phyloP scores from a whole-genome alignment of 1,140 invertebrate genomes.

The Drosophila dunni region DNA sequence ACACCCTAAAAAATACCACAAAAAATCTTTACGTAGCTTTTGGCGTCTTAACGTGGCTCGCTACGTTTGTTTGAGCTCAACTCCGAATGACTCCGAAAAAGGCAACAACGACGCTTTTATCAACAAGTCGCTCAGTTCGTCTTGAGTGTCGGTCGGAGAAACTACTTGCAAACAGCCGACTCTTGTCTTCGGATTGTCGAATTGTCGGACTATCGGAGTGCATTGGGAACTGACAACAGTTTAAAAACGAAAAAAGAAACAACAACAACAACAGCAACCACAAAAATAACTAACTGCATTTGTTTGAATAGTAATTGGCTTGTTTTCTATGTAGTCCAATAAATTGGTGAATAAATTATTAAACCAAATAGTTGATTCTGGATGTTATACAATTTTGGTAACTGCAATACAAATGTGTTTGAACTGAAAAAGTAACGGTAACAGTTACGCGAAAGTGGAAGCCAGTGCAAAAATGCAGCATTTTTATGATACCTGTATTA shows the following conservation, averaged over 20 bases:
- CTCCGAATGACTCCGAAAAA: constrained; percentile 28
- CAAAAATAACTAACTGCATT: neutral
- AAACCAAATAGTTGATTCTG: constrained; percentile 37
- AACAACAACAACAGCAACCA: too few species aligned
- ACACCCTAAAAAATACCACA: constrained; percentile 18
- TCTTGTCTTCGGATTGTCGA: constrained; percentile 1
- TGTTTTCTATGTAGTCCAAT: neutral
- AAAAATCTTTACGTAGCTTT: neutral
- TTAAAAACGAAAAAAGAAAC: constrained; percentile 1
- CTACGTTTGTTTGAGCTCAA: constrained; percentile 22
- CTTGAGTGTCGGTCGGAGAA: constrained; percentile 48
- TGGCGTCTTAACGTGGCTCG: neutral
- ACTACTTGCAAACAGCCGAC: constrained; percentile 35
- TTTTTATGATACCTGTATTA: constrained; percentile 54
- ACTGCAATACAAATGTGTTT: neutral
- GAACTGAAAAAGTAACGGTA: constrained; percentile 30
- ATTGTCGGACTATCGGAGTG: neutral
- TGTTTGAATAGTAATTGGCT: constrained; percentile 21
- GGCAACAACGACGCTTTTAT: constrained; percentile 39
- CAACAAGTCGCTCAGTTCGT: constrained; percentile 47
- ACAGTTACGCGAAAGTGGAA: constrained; percentile 47
- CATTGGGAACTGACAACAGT: neutral
- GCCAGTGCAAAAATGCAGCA: constrained; percentile 44
- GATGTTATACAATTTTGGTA: constrained; percentile 7
- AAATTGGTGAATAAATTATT: constrained; percentile 6